A percentile compares a stretch with the other conserved stretches of the same genome.
phyloP scores from a whole-genome alignment of 92 coral and sea anemone genomes.

The Phymanthus crucifer region DNA sequence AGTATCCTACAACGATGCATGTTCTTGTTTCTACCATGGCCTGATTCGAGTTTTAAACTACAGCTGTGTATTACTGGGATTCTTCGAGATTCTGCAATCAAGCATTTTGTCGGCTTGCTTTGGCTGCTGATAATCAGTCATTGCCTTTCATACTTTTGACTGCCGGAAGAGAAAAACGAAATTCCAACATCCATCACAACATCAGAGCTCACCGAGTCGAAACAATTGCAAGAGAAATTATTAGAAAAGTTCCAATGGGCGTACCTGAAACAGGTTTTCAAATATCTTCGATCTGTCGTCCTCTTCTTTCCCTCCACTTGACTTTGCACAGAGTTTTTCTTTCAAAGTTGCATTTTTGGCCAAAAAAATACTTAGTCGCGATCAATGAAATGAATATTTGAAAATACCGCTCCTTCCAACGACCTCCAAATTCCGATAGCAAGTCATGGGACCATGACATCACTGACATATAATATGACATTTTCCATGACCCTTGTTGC shows the following conservation, averaged over 20 bases:
- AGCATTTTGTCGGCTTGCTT: no score
- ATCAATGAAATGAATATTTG: slow-evolving; percentile 3
- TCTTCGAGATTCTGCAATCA: no score
- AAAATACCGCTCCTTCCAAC: slow-evolving; percentile 6
- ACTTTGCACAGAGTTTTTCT: not conserved
- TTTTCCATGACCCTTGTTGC: not conserved
- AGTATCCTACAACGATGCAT: not conserved
- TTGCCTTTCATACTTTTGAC: no score
- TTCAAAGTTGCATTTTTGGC: not conserved
- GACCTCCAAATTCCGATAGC: not conserved
- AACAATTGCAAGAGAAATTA: no score
- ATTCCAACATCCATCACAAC: no score
- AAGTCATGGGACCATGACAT: not conserved
- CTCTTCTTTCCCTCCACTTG: not conserved
- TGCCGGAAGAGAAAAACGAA: no score
- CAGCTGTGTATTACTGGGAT: no score
- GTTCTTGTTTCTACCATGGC: not conserved
- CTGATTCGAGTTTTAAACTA: not conserved
- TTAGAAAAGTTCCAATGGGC: not conserved
- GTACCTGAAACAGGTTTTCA: not conserved
- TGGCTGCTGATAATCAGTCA: no score
- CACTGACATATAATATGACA: not conserved
- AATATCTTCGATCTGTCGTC: slow-evolving; percentile 2
- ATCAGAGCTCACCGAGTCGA: no score
- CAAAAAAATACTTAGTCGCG: no score